Base-by-base conservation (phyloP, 2,113 vertebrate genomes). In the Marmota flaviventris region DNA sequence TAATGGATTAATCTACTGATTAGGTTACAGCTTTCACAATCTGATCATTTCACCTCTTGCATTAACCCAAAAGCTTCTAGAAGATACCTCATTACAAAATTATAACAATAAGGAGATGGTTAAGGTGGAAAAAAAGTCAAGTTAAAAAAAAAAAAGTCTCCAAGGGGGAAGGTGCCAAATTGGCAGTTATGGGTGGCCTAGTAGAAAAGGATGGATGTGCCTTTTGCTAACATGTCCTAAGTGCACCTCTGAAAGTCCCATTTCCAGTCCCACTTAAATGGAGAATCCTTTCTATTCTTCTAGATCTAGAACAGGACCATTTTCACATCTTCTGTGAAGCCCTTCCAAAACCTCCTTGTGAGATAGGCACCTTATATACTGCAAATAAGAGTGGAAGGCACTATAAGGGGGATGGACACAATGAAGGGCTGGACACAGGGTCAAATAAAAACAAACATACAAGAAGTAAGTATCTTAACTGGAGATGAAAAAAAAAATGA, bases 381-480 rank as follows among this genome's bases (percentile, higher is more conserved):
- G 8, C 34, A 32, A 34, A n/a, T 75, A 45, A 58, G 92, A 89
- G 37, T 53, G 1, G 11, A 18, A 0, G 61, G 3, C 34, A 25
- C 2, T 22, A 2, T 8, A 3, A 77, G 14, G 27, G 7, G 67
- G 6, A 61, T 2, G 0, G 76, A 16, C 14, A 27, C 20, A 34
- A 29, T n/a, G 20, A 76, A 45, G 8, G 22, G 12, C 39, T 78
- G 8, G 18, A 34, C 4, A 82, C 34, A 9, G 20, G 34, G 12
- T 42, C 39, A 69, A 14, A 42, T 18, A 3, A 8, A 82, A 78
- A 82, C 63, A 79, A 82, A 91, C n/a, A 69, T 70, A 39, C 27
- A 58, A 94, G 82, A 88, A 76, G 45, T 37, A 84, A 85, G 39
- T 37, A 78, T 81, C 24, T 76, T 63, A 45, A 63, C 56, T 32